Percentiles rank a stretch among this genome's conserved stretches.
Evolutionary conservation across 2,888 invertebrate species (phyloP).

Genomic region (Homarus gammarus): DNA sequence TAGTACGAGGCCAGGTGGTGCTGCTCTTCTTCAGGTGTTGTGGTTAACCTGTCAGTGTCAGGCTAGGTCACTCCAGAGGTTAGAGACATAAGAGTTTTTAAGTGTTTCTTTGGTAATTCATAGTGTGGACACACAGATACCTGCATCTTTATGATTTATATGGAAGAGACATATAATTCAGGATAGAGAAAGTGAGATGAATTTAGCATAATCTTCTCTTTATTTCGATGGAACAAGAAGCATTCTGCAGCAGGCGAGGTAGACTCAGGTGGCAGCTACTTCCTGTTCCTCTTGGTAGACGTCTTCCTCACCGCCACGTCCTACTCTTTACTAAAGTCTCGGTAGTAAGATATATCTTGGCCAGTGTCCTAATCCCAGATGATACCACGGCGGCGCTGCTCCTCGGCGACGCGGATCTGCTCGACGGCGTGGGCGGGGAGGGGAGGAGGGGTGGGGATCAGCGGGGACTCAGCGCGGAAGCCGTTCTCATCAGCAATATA

Average conservation of each 20-base stretch:
- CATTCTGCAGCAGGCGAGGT: neutral
- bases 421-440: slow-evolving; percentile 65
- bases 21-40: neutral
- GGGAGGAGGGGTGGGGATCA: slow-evolving; percentile 48
- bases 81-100: too few species aligned
- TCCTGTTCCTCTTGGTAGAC: neutral
- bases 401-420: slow-evolving; percentile 62
- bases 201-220: too few species aligned
- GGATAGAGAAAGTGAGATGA: too few species aligned
- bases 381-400: slow-evolving; percentile 47
- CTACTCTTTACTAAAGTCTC: neutral
- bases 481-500: slow-evolving; percentile 65
- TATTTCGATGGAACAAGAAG: neutral
- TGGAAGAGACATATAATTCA: too few species aligned
- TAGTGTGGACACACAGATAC: too few species aligned
- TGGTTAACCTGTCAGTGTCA: neutral
- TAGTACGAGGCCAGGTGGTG: neutral
- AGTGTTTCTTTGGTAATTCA: too few species aligned
- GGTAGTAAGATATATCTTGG: neutral
- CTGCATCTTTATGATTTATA: too few species aligned
- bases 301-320: neutral
- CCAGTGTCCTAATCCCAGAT: neutral
- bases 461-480: slow-evolving; percentile 52
- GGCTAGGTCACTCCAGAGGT: neutral
- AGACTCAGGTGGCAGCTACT: neutral